Conservation (phyloP, 2,888 invertebrate species). For the Drosophila acutilabella region DNA sequence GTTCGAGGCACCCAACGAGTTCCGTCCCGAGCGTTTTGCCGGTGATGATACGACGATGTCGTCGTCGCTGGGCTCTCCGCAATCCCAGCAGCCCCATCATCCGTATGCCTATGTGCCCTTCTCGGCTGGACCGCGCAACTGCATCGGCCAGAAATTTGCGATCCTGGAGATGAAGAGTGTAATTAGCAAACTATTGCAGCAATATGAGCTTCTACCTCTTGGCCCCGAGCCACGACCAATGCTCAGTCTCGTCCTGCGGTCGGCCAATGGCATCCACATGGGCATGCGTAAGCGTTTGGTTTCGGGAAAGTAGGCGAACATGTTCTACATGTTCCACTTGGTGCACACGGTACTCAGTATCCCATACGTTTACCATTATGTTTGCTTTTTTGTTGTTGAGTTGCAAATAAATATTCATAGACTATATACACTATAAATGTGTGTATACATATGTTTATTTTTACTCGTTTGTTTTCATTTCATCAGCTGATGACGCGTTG, state of each 20-base stretch:
- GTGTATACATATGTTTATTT: background rate
- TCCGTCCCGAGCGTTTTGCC: slow-evolving; percentile 79
- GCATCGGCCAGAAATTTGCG: slow-evolving; percentile 84
- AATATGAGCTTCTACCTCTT: slow-evolving; percentile 79
- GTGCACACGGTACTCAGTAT: background rate
- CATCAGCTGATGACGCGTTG: background rate
- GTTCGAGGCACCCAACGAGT: slow-evolving; percentile 77
- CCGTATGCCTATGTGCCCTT: slow-evolving; percentile 82
- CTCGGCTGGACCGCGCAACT: slow-evolving; percentile 83
- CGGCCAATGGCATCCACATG: slow-evolving; percentile 77
- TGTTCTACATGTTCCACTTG: background rate
- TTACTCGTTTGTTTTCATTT: background rate
- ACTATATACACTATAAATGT: background rate
- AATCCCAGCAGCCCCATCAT: slow-evolving; percentile 67
- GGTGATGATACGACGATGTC: slow-evolving; percentile 9
- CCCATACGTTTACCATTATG: background rate
- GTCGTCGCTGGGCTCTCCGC: background rate
- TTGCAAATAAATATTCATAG: background rate
- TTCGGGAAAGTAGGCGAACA: background rate
- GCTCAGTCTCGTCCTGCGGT: slow-evolving; percentile 77
- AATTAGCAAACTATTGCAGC: slow-evolving; percentile 74
- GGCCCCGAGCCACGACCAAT: slow-evolving; percentile 71
- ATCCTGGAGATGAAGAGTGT: slow-evolving; percentile 83
- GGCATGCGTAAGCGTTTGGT: slow-evolving; percentile 55
- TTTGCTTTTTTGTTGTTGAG: background rate